Evolutionary conservation across 2,797 vertebrate species (phyloP).

Genomic region (Crenuchus spilurus): DNA sequence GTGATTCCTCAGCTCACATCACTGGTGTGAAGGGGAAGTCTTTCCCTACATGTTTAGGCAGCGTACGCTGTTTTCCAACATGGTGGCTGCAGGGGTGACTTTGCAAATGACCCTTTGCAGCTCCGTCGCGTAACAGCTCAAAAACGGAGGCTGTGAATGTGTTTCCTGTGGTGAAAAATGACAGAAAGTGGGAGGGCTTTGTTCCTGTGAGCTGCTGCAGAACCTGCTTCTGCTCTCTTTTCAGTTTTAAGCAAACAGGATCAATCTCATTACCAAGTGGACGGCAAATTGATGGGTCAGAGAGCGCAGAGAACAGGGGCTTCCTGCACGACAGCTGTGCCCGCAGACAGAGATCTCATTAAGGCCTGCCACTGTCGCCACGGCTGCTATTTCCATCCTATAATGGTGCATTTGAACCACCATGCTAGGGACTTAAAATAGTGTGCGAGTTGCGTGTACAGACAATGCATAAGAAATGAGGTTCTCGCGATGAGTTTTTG

Average conservation of each 20-base stretch:
- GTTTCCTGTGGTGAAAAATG: constrained; percentile 42
- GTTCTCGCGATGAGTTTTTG: not conserved
- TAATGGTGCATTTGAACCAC: constrained; percentile 79
- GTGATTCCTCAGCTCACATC: not conserved
- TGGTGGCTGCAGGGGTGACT: not conserved
- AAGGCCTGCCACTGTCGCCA: constrained; percentile 79
- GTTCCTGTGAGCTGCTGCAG: not conserved
- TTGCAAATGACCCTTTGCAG: constrained; percentile 31
- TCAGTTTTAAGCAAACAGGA: constrained; percentile 72
- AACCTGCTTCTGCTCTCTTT: constrained; percentile 64
- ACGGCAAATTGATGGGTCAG: constrained; percentile 72
- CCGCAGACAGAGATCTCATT: constrained; percentile 82
- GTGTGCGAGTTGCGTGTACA: not conserved
- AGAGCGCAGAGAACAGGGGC: constrained; percentile 71
- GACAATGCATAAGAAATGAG: constrained; percentile 19
- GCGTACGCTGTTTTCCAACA: constrained; percentile 9
- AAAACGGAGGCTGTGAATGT: not conserved
- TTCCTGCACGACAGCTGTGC: constrained; percentile 78
- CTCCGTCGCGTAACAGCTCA: not conserved
- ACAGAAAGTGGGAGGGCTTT: constrained; percentile 1
- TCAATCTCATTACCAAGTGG: constrained; percentile 73
- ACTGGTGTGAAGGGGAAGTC: constrained; percentile 12
- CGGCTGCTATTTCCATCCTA: constrained; percentile 76
- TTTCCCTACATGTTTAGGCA: constrained; percentile 60
- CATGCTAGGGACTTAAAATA: constrained; percentile 54